phyloP scores from a whole-genome alignment of 2,888 invertebrate genomes.

The Cheilosia variabilis region DNA sequence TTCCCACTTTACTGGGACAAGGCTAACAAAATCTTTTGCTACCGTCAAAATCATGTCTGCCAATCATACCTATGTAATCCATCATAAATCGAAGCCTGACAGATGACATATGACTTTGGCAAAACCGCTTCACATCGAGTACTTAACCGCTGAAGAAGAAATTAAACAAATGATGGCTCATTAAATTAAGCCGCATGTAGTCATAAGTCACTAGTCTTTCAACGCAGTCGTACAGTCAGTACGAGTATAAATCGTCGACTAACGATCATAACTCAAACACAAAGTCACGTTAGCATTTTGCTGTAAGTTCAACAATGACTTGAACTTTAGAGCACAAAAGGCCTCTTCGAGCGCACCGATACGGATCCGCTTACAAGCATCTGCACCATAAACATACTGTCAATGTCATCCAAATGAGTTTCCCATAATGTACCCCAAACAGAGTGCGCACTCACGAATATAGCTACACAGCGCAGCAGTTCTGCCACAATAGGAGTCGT shows the following conservation, averaged over 20 bases:
- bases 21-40: constrained; percentile 1
- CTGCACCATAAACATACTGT: constrained; percentile 66
- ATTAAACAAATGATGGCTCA: constrained; percentile 55
- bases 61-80: constrained; percentile 5
- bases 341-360: constrained; percentile 14
- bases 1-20: not conserved
- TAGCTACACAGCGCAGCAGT: constrained; percentile 26
- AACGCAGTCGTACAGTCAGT: constrained; percentile 21
- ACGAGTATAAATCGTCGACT: constrained; percentile 68
- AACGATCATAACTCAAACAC: constrained; percentile 47
- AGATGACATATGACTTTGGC: constrained; percentile 26
- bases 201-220: constrained; percentile 65
- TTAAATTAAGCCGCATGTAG: constrained; percentile 62
- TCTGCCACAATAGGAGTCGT: constrained; percentile 70
- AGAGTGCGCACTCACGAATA: constrained; percentile 39
- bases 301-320: constrained; percentile 56
- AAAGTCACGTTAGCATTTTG: constrained; percentile 47
- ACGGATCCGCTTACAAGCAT: constrained; percentile 49
- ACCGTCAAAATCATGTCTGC: not conserved
- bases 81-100: not conserved
- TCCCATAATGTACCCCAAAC: constrained; percentile 55
- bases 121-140: constrained; percentile 16
- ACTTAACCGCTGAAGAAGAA: constrained; percentile 9
- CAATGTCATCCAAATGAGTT: constrained; percentile 72
- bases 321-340: constrained; percentile 65